Evolutionary conservation across 1,140 invertebrate species (phyloP).

Genomic region (Wiebesia pumilae): DNA sequence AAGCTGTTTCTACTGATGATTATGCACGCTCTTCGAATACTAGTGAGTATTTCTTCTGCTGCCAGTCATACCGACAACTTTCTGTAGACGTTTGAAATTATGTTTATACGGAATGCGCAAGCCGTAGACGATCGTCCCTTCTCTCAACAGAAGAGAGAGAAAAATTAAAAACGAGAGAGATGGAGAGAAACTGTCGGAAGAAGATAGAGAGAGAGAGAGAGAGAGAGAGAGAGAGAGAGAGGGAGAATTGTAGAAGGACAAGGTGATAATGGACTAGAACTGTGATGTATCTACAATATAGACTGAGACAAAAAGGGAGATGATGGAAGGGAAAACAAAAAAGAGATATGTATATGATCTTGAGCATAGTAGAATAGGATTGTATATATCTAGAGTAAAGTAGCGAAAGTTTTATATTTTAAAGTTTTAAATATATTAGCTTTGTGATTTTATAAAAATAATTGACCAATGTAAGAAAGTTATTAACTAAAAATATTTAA

Average conservation of each 20-base stretch:
- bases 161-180: neutral
- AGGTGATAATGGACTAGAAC: neutral
- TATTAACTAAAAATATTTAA: too few species aligned
- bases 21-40: neutral
- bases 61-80: neutral
- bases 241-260: neutral
- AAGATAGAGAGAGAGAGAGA: neutral
- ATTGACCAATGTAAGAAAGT: too few species aligned
- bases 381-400: neutral
- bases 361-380: neutral
- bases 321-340: neutral
- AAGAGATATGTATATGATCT: neutral
- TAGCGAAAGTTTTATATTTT: too few species aligned
- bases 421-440: too few species aligned
- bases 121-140: neutral
- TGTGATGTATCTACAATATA: neutral
- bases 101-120: conserved; percentile 11
- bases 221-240: neutral
- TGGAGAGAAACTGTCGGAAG: neutral
- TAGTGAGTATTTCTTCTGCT: neutral
- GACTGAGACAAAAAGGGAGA: neutral
- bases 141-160: neutral
- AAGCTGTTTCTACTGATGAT: neutral
- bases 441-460: too few species aligned
- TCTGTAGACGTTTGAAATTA: neutral